Conservation (phyloP, 2,888 invertebrate species). For the Heliconius erato region DNA sequence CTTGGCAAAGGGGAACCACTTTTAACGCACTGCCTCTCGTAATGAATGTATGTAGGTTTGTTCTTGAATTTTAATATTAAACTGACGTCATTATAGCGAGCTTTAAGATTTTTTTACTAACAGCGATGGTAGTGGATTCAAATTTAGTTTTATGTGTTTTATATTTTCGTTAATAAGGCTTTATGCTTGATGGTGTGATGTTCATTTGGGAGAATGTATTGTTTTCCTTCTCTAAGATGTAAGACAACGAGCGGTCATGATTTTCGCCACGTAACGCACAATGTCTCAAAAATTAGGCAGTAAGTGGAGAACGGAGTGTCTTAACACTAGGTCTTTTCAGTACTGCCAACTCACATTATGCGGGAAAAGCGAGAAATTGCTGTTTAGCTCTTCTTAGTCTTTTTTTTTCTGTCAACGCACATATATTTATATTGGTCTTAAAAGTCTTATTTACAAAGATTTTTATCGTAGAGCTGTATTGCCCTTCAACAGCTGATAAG, state of each 20-base stretch:
- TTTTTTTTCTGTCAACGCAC: neutral
- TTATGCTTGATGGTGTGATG: too few relatives aligned
- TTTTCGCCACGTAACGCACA: too few relatives aligned
- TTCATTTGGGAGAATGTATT: too few relatives aligned
- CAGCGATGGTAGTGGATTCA: neutral
- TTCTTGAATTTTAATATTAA: neutral
- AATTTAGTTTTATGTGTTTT: neutral
- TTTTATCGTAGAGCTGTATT: neutral
- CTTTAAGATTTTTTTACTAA: neutral
- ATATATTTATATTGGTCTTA: neutral
- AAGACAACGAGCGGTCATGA: too few relatives aligned
- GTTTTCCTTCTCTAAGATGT: too few relatives aligned
- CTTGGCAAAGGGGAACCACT: conserved; percentile 43
- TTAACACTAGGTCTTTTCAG: too few relatives aligned
- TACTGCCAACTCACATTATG: too few relatives aligned
- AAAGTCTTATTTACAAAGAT: neutral
- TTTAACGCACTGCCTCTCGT: conserved; percentile 12
- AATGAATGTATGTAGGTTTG: neutral
- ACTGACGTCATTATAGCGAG: neutral
- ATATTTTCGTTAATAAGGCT: too few relatives aligned
- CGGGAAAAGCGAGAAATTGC: too few relatives aligned
- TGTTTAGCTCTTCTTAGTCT: too few relatives aligned
- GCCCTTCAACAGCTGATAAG: neutral
- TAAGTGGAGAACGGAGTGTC: too few relatives aligned
- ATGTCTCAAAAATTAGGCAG: too few relatives aligned